Base-by-base conservation (phyloP, 23 tunicate genomes). In the Styela plicata region DNA sequence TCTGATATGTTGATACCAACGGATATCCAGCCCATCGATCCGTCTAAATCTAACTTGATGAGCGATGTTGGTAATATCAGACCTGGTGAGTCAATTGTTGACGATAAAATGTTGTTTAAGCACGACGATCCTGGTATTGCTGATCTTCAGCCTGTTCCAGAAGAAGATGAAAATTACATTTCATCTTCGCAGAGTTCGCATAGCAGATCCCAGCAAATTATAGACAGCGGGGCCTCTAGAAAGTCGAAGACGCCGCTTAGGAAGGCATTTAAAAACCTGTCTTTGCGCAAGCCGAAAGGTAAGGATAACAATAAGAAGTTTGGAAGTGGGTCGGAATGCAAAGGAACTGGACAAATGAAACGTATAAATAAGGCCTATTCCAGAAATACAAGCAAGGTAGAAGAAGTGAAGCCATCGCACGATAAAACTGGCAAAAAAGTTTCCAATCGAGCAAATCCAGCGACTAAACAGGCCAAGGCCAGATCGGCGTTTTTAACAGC, bases 261-360 rank as follows among this genome's bases (percentile, higher is more conserved):
- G 13, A 18, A 76, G 10, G 81, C 81, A 24, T 76, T 76, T 76
- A 1, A 57, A n/a, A 76, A 76, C 3, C 44, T 76, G 66, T 20
- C 81, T 20, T 27, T 76, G 33, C 52, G 64, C 0, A 76, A 76
- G 31, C 53, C 81, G 5, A 76, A 76, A 52, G 32, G 36, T 30
- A 16, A 18, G 26, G 77, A 71, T 5, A 3, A 17, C 77, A 71
- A 71, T 21, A 71, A 71, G 32, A 44, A n/a, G n/a, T 21, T 5
- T 21, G 77, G 29, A 5, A 21, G 16, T 21, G 37, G 35, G 17
- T 28, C 32, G 13, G 77, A 71, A 30, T 28, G 7, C 37, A 71
- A 22, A 21, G 34, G 5, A 71, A 44, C 10, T 13, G 13, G 13
- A 44, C 7, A 7, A 5, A 13, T 44, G 13, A 44, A 44, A 44